phyloP scores from a whole-genome alignment of 2,888 invertebrate species.

The Volucella inanis region DNA sequence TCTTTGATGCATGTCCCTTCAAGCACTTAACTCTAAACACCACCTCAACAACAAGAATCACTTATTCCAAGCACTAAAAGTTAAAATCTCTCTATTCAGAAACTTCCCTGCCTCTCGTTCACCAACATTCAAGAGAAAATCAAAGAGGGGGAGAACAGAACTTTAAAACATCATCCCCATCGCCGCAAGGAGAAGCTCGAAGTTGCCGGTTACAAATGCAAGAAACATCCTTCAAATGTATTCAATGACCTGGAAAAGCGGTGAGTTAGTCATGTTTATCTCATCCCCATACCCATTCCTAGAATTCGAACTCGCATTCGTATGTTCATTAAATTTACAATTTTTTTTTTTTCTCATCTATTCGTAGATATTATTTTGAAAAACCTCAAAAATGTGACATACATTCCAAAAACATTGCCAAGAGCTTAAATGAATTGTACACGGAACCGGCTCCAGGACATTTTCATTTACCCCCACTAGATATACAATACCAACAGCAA shows the following conservation, averaged over 20 bases:
- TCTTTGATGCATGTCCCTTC: no score
- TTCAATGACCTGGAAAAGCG: slow-evolving; percentile 70
- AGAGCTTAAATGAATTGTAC: slow-evolving; percentile 82
- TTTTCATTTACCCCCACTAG: slow-evolving; percentile 70
- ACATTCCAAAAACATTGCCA: slow-evolving; percentile 82
- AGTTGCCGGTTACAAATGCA: slow-evolving; percentile 75
- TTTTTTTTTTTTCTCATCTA: neutral
- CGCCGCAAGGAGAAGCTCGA: slow-evolving; percentile 76
- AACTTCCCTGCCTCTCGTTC: slow-evolving; percentile 80
- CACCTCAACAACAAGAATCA: neutral
- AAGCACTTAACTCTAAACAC: no score
- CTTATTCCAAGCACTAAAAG: neutral
- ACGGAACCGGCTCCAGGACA: slow-evolving; percentile 78
- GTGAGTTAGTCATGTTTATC: slow-evolving; percentile 66
- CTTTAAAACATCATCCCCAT: slow-evolving; percentile 76
- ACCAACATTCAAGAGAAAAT: slow-evolving; percentile 79
- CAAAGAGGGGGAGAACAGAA: slow-evolving; percentile 78
- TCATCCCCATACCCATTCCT: neutral
- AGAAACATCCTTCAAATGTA: slow-evolving; percentile 68
- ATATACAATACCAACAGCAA: slow-evolving; percentile 73
- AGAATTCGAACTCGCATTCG: neutral
- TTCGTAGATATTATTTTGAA: slow-evolving; percentile 81
- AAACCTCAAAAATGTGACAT: slow-evolving; percentile 81
- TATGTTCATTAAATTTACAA: neutral
- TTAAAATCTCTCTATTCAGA: slow-evolving; percentile 75